Conservation (phyloP, 2,888 invertebrate genomes). For the Papilio protenor region DNA sequence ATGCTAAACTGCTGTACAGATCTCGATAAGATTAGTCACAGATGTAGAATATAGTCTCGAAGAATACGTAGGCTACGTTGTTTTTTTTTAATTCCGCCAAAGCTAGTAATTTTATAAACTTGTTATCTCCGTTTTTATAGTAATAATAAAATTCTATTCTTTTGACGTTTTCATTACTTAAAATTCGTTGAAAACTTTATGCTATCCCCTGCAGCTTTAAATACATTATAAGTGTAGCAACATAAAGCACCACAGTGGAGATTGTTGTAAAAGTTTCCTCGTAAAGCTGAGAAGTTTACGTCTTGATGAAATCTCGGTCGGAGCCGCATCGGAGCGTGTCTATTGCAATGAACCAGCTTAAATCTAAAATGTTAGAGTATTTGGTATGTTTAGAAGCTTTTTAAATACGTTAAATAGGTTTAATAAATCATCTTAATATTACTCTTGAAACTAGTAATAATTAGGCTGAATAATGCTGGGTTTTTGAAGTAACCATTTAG, state of each 20-base stretch:
- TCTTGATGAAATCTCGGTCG: conserved; percentile 35
- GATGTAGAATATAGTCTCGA: no score
- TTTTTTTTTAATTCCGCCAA: no score
- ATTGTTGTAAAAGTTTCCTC: conserved; percentile 39
- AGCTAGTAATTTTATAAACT: not conserved
- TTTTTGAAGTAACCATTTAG: no score
- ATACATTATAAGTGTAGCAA: conserved; percentile 19
- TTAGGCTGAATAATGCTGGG: no score
- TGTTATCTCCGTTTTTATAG: not conserved
- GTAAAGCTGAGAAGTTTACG: conserved; percentile 40
- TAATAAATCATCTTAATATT: not conserved
- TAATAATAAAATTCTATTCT: not conserved
- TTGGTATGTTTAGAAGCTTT: not conserved
- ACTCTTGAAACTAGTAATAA: no score
- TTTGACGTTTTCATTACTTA: conserved; percentile 1
- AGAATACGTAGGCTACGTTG: no score
- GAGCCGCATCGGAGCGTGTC: conserved; percentile 26
- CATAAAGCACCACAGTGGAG: conserved; percentile 16
- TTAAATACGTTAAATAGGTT: not conserved
- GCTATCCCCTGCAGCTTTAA: conserved; percentile 24
- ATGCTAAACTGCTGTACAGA: no score
- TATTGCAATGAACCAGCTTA: conserved; percentile 20
- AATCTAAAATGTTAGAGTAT: conserved; percentile 17
- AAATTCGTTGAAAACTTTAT: conserved; percentile 13
- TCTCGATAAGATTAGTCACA: no score